Base-by-base conservation (phyloP, 64 coral and sea anemone species). In the Dendronephthya gigantea region DNA sequence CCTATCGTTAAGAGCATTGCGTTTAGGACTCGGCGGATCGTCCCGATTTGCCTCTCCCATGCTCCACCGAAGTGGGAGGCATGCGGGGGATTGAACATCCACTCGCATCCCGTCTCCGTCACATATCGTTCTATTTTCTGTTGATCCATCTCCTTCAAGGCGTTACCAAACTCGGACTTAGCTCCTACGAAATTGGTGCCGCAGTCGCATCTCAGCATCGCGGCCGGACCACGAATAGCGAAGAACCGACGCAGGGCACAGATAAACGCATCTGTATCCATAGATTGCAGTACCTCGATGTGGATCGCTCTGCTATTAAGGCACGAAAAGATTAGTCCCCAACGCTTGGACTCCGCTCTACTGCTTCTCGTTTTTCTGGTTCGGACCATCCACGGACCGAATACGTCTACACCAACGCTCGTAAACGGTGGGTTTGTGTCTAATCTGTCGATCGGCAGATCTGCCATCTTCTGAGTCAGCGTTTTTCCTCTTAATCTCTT, bases 41-140 rank as follows among this genome's bases (percentile, higher is more conserved):
- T 84, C 19, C 83, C 38, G 22, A 84, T 84, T 48, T 84, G 83
- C 23, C 83, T 13, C 25, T 84, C 83, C 83, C 68, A 74, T 30
- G 25, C 68, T 27, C 68, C 68, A 2, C 68, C 68, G 25, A 74
- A 74, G 68, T 74, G 68, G 11, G 68, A 74, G 19, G 68, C 68
- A 27, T 74, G 68, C 22, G 68, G 68, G 13, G 68, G 68, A 49
- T 84, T 84, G 83, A 84, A 84, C 19, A 0, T 84, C 83, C 83
- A 84, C 83, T 84, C 83, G 33, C 83, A 84, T 43, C 83, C 83
- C 5, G 45, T 38, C 68, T 74, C 68, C 0, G 68, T 9, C 12
- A 74, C 17, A 12, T 74, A 74, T 30, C 68, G 68, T 28, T 74
- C 68, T 35, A 74, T 29, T 74, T 74, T 74, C 68, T 74, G 22